phyloP scores from a whole-genome alignment of 1,140 invertebrate genomes.

The Babylonia areolata region DNA sequence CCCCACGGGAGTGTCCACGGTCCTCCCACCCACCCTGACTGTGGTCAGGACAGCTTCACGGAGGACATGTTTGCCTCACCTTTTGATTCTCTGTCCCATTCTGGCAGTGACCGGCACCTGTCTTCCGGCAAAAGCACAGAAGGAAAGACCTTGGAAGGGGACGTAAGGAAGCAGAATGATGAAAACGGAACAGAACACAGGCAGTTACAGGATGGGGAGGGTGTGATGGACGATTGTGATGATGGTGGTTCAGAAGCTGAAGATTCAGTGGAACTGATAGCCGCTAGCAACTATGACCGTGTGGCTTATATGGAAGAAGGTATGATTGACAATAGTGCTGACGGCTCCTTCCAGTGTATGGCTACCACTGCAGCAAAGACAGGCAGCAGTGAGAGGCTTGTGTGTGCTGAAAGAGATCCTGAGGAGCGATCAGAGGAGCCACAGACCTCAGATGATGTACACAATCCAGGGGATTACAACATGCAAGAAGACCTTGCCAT shows the following conservation, averaged over 20 bases:
- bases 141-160: background rate
- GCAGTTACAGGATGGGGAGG: background rate
- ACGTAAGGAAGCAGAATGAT: background rate
- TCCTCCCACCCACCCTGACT: background rate
- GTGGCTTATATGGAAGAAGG: conserved; percentile 48
- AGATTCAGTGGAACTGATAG: conserved; percentile 52
- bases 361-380: background rate
- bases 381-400: background rate
- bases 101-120: background rate
- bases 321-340: conserved; percentile 35
- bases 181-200: background rate
- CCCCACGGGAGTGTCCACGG: too few relatives aligned
- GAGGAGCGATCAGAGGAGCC: background rate
- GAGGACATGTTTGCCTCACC: conserved; percentile 10
- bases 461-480: background rate
- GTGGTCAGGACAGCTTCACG: background rate
- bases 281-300: conserved; percentile 69
- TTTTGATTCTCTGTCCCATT: background rate
- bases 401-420: conserved; percentile 13
- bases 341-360: conserved; percentile 17
- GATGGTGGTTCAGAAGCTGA: conserved; percentile 31
- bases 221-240: background rate
- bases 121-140: background rate
- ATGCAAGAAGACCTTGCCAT: conserved; percentile 17
- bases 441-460: background rate